Evolutionary conservation across 2,113 vertebrate species (phyloP), one percentile per base, ranked within the genome.

Genomic region (Pluvialis apricaria): DNA sequence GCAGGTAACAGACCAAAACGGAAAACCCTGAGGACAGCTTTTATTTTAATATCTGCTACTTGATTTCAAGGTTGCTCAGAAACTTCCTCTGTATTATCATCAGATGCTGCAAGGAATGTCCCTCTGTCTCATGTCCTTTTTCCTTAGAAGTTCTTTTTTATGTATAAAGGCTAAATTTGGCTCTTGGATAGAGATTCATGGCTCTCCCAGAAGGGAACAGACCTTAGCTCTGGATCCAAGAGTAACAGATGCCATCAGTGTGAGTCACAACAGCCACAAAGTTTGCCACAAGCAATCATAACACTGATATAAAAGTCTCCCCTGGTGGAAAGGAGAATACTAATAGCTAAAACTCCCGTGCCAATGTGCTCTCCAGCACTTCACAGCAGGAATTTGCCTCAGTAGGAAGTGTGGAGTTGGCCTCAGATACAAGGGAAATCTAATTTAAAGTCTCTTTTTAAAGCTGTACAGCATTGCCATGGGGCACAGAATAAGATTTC

Each of bases 201-300:
- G 69, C 49, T 91, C 78, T 93, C 89, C 42, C 78, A 51, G 71
- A 91, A 90, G 84, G 75, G 75, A 94, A 77, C 55, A 91, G 93
- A 81, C 81, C 94, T 86, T 62, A 80, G 62, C 42, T 95, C 77
- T 86, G 75, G 40, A 87, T 94, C 91, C 94, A 94, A 91, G 58
- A 92, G 82, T 70, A 95, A 76, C 94, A 94, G 91, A 97, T 96
- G 91, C 75, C 87, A 87, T 90, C 45, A 61, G 45, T 66, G 55
- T 96, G 96, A 96, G 66, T 95, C 94, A 92, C 79, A 96, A 94
- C 47, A 92, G 86, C 66, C 81, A 76, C 73, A 51, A 58, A 92
- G 40, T 91, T 97, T 92, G 90, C 81, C 91, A 94, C 49, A 92
- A 95, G 83, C 42, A 89, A 91, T 71, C 57, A 89, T 20, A 79